Base-by-base conservation (phyloP, 2,888 invertebrate genomes). In the Tipula unca region DNA sequence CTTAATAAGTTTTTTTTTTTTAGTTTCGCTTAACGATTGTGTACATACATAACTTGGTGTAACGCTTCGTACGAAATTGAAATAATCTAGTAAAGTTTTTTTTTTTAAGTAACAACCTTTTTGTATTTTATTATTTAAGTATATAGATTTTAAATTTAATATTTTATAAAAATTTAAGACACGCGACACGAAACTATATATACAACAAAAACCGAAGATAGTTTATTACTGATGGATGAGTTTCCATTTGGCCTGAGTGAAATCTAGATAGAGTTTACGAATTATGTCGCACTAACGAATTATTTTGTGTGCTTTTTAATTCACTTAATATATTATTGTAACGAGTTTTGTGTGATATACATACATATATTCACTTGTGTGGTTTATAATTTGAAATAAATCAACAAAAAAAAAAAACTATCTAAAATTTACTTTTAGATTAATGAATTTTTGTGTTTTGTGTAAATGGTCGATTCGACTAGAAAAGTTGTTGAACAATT, bases 401-500 rank as follows among this genome's bases (percentile, higher is more conserved):
- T 1, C n/a, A 69, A 69, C 3, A 69, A 25, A 8, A 2, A 20
- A 69, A 25, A 25, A 32, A 17, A 29, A 83, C 83, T 14, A 35
- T 14, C 14, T 83, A n/a, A 83, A 83, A 83, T 8, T 32, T 32
- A 17, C n/a, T 83, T 83, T 69, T 83, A 17, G 32, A 17, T 83
- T 83, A 17, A 35, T 83, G 29, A 83, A 8, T 83, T 83, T 83
- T 29, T 83, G 83, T 32, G 29, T 83, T 83, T 82, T 83, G 35
- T 83, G 83, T 83, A 83, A 35, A 83, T 83, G 83, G 83, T 83
- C 35, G 83, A 83, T 83, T 35, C 29, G 29, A 85, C 91, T 85
- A 87, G 88, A 85, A 89, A 89, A 86, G 90, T 90, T 88, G 91
- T 91, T 88, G 90, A 90, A 88, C 90, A 90, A 88, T 91, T 91